Evolutionary conservation across 2,113 vertebrate genomes (phyloP).

Genomic region (Apistogramma diplotaenia): DNA sequence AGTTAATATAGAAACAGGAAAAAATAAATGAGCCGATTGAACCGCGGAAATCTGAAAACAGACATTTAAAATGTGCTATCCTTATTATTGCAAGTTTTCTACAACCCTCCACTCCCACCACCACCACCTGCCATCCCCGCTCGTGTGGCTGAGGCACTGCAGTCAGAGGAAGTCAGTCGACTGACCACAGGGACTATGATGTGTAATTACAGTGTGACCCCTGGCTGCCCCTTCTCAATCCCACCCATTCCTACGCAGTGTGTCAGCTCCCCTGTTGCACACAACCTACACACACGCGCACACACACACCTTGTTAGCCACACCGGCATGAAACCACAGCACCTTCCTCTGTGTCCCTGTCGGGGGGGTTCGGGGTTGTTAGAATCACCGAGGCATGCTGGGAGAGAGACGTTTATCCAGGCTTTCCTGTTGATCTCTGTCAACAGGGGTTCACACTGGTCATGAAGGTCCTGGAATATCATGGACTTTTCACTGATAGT

Average conservation of each 20-base stretch:
- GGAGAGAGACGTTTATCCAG: slow-evolving; percentile 36
- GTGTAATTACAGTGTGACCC: slow-evolving; percentile 74
- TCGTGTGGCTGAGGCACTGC: neutral
- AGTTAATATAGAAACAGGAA: neutral
- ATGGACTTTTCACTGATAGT: slow-evolving; percentile 23
- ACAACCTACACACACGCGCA: slow-evolving; percentile 17
- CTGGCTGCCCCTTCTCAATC: slow-evolving; percentile 37
- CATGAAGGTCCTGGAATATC: slow-evolving; percentile 44
- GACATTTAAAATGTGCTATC: neutral
- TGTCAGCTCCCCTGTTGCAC: slow-evolving; percentile 48
- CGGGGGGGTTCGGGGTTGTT: slow-evolving; percentile 34
- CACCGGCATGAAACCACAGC: slow-evolving; percentile 30
- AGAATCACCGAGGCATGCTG: slow-evolving; percentile 46
- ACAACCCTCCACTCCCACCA: neutral
- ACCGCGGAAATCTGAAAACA: neutral
- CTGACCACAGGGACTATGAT: slow-evolving; percentile 68
- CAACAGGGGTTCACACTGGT: slow-evolving; percentile 17
- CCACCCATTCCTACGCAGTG: slow-evolving; percentile 13
- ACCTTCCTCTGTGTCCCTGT: slow-evolving; percentile 35
- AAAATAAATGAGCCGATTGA: neutral
- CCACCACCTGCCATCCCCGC: slow-evolving; percentile 24
- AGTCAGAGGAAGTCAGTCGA: slow-evolving; percentile 27
- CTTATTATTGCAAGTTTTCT: neutral
- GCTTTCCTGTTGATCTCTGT: slow-evolving; percentile 57
- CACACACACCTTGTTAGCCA: slow-evolving; percentile 63